Base-by-base conservation (phyloP, 2,113 vertebrate genomes). In the Pongo abelii region DNA sequence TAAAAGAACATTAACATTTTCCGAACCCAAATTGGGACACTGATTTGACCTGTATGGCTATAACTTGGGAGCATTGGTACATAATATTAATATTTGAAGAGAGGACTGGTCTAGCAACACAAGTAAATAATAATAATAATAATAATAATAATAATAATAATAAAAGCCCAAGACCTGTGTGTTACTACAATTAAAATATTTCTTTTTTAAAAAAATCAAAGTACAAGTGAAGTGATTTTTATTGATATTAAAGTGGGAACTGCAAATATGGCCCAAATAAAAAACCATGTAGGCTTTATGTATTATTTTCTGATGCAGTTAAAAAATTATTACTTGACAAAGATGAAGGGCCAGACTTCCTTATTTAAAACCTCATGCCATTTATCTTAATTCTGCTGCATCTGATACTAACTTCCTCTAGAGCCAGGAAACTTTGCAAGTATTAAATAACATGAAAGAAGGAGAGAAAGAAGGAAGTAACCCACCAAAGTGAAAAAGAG, bases 391-490 rank as follows among this genome's bases (percentile, higher is more conserved):
- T 93, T 94, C 50, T 96, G 55, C 8, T 46, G 46, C 43, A n/a
- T 91, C 84, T 95, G 77, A 89, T 86, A 77, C 84, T 86, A 89
- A 96, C 95, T 97, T 98, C 95, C 97, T 96, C 87, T 70, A 57
- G 1, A 89, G 50, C 55, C 93, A 97, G 96, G 95, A 98, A 98
- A 84, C 89, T 75, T 78, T 88, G 84, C 97, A 98, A 96, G 50
- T 90, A 18, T 75, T 75, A 94, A 98, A 93, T 92, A 38, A 16
- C 46, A 52, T 93, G 75, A 93, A 91, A 85, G 72, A 61, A 64
- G 84, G 79, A 57, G 30, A 14, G n/a, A 7, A 93, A 96, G 64
- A 87, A 96, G 90, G 97, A 96, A 96, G 90, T 89, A 84, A 85
- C 55, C 50, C 81, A 79, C 80, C 85, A 20, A 50, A 64, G 43